Conservation (phyloP, 2,888 invertebrate genomes). For the Pseudococcus jackbeardsleyi region DNA sequence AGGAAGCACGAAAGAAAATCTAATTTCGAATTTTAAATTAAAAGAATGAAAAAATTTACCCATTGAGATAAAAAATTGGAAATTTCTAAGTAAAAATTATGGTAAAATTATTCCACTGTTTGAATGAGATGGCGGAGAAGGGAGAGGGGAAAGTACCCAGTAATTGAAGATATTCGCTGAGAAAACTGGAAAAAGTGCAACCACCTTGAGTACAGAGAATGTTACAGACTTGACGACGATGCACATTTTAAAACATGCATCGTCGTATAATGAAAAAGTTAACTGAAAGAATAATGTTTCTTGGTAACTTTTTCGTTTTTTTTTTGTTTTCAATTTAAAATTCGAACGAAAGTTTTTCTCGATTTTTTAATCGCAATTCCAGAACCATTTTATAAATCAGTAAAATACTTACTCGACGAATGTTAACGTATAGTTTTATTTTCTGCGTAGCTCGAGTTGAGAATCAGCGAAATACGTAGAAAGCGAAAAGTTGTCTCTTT, state of each 20-base stretch:
- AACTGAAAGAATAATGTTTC: conserved; percentile 6
- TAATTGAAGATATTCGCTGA: background rate
- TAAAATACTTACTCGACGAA: conserved; percentile 2
- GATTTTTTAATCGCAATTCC: conserved; percentile 16
- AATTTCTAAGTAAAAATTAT: background rate
- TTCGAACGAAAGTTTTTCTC: conserved; percentile 10
- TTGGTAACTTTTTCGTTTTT: background rate
- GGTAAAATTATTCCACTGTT: background rate
- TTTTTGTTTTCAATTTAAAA: conserved; percentile 10
- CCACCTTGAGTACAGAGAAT: background rate
- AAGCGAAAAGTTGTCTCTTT: background rate
- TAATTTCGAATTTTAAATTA: conserved; percentile 3
- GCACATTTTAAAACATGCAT: conserved; percentile 16
- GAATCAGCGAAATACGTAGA: background rate
- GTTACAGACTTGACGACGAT: conserved; percentile 18
- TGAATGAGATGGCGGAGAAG: background rate
- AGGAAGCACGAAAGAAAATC: background rate
- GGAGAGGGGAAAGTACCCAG: background rate
- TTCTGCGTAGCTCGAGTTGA: background rate
- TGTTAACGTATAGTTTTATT: background rate
- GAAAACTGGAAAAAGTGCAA: background rate
- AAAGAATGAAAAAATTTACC: background rate
- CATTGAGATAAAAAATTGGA: conserved; percentile 10
- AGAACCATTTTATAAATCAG: conserved; percentile 6
- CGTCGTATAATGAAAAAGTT: conserved; percentile 22